Conservation (phyloP, 2,888 invertebrate genomes). For the Arenicola marina region DNA sequence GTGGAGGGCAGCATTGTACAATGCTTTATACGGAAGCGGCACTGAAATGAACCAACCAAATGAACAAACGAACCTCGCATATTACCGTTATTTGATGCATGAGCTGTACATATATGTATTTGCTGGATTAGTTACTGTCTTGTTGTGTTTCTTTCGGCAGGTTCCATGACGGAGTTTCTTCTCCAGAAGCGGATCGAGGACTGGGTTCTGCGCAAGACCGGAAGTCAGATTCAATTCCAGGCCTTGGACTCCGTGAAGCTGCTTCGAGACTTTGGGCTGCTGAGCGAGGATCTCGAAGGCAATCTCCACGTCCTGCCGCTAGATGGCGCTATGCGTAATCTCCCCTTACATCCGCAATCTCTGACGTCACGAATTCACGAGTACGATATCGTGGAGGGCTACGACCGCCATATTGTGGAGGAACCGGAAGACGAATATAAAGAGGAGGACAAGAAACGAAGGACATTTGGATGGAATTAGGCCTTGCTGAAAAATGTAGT, state of each 20-base stretch:
- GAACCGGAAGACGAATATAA: constrained; percentile 50
- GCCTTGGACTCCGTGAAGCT: constrained; percentile 44
- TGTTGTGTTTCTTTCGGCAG: constrained; percentile 33
- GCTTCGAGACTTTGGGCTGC: constrained; percentile 44
- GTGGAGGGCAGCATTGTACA: no score
- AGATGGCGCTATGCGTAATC: constrained; percentile 45
- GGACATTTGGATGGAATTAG: constrained; percentile 8
- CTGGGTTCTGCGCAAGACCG: constrained; percentile 48
- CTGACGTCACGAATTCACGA: constrained; percentile 43
- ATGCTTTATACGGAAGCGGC: no score
- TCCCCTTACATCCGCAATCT: constrained; percentile 48
- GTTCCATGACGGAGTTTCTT: constrained; percentile 40
- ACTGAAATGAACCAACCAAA: no score
- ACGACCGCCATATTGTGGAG: constrained; percentile 45
- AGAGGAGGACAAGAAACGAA: constrained; percentile 42
- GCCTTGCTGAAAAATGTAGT: no score
- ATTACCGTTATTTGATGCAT: no score
- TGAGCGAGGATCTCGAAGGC: constrained; percentile 38
- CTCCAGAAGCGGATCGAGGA: constrained; percentile 45
- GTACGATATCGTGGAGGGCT: constrained; percentile 52
- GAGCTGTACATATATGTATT: no score
- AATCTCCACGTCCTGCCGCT: constrained; percentile 50
- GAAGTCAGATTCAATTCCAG: constrained; percentile 43
- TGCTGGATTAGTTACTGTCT: constrained; percentile 2
- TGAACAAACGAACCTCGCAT: no score